Conservation (phyloP, 2,797 vertebrate species). For the Chaunax sp. region DNA sequence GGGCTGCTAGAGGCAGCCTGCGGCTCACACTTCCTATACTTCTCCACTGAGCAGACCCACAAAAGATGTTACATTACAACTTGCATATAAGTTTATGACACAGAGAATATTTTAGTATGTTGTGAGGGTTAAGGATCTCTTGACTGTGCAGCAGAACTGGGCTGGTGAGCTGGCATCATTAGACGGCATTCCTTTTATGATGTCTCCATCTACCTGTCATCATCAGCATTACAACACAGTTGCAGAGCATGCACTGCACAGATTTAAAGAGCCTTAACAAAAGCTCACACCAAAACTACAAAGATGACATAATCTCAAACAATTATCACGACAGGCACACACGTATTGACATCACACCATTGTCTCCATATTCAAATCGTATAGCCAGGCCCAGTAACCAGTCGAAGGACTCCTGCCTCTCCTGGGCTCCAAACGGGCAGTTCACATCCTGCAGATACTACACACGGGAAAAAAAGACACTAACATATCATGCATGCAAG, state of each 20-base stretch:
- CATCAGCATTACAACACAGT: not conserved
- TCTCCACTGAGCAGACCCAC: conserved; percentile 86
- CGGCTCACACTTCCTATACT: conserved; percentile 91
- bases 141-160: too few relatives aligned
- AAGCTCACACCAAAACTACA: not conserved
- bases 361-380: conserved; percentile 96
- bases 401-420: conserved; percentile 91
- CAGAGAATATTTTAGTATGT: too few relatives aligned
- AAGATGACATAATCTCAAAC: not conserved
- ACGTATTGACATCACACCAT: conserved; percentile 81
- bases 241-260: not conserved
- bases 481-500: not conserved
- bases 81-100: too few relatives aligned
- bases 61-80: not conserved
- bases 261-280: not conserved
- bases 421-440: conserved; percentile 90
- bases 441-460: conserved; percentile 95
- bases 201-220: conserved; percentile 67
- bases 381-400: conserved; percentile 97
- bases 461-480: conserved; percentile 9
- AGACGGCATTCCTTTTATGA: conserved; percentile 11
- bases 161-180: not conserved
- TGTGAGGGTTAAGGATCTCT: too few relatives aligned
- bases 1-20: conserved; percentile 81
- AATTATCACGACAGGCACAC: too few relatives aligned